A percentile compares a stretch with the other conserved stretches of the same genome.
Conservation (phyloP, 2,888 invertebrate genomes). For the Conistra vaccinii region DNA sequence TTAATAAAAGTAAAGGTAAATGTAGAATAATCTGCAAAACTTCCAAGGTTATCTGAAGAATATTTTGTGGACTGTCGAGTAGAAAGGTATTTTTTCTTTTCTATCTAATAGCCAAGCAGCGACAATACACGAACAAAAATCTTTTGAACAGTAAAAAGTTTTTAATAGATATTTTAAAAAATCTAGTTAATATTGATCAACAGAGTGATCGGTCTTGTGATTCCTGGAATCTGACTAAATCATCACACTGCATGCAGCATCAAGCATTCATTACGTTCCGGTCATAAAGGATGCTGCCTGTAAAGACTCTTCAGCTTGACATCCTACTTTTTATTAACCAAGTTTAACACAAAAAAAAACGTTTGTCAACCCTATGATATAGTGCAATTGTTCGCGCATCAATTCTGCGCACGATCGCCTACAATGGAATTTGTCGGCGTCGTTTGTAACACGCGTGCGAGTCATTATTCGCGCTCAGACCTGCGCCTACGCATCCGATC, state of each 20-base stretch:
- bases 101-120: not conserved
- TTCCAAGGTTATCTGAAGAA: not conserved
- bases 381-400: slow-evolving; percentile 64
- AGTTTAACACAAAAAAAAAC: not conserved
- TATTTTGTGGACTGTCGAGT: no score
- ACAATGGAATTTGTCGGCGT: slow-evolving; percentile 74
- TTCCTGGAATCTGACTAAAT: no score
- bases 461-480: slow-evolving; percentile 75
- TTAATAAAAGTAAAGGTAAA: not conserved
- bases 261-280: not conserved
- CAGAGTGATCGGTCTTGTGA: no score
- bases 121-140: not conserved
- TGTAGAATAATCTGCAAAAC: not conserved
- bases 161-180: no score
- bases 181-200: no score
- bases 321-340: not conserved
- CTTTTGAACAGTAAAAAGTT: not conserved
- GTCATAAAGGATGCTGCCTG: not conserved
- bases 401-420: slow-evolving; percentile 75
- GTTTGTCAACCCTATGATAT: slow-evolving; percentile 45
- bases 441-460: slow-evolving; percentile 71
- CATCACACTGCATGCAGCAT: not conserved
- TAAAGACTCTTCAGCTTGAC: not conserved
- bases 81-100: not conserved
- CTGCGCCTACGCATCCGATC: slow-evolving; percentile 67